Base-by-base conservation (phyloP, 2,797 vertebrate genomes). In the Amniataba percoides region DNA sequence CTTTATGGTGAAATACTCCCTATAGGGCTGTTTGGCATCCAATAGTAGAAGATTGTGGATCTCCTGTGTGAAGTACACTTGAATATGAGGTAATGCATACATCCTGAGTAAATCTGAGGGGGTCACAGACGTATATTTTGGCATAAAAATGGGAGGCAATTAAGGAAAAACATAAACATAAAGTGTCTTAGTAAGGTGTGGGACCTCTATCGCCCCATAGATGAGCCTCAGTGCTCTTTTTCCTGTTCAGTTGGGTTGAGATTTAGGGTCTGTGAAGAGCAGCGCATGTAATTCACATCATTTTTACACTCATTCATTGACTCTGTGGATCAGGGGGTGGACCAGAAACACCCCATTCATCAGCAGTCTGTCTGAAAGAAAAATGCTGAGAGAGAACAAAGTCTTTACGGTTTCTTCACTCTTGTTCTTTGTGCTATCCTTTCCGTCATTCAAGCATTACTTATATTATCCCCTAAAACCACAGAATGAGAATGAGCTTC, bases 1-100 rank as follows among this genome's bases (percentile, higher is more conserved):
- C 25, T 60, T 67, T 7, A 65, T 62, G 55, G 67, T 7, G 12
- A 75, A 77, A 55, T 58, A n/a, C 51, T 58, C 5, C 16, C 46
- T 23, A 23, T 34, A 39, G 40, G 23, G 71, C 55, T 43, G 40
- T 76, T 68, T 49, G 27, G 40, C 27, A 58, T 21, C 3, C 45
- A 36, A 1, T 2, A 45, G 39, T 39, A 13, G 31, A 65, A 25
- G 13, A 15, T n/a, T 46, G 42, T 40, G 12, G 13, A 21, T 58
- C 49, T 11, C 10, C 9, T 52, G 34, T 16, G 7, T 43, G 19
- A 65, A 49, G 49, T 62, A 45, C 21, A 27, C 11, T 11, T 25
- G 5, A 56, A 55, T 46, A 58, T 58, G 9, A 66, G 11, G 21
- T 21, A 49, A 31, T 51, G 19, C n/a, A 43, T 69, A 36, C 16